Conservation (phyloP, 1,140 invertebrate genomes). For the Drosophila novamexicana region DNA sequence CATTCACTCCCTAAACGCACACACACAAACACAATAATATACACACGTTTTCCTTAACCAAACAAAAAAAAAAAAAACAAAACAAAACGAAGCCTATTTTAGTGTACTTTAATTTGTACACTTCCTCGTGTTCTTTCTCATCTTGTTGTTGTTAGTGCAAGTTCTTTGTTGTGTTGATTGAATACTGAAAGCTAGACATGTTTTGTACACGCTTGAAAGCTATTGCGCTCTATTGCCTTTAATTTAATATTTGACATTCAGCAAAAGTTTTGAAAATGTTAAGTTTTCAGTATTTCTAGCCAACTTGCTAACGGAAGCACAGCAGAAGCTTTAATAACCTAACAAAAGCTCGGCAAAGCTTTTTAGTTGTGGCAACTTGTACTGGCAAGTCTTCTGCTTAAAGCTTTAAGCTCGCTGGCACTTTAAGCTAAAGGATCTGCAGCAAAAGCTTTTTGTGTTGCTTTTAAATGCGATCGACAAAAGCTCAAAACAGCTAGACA, state of each 20-base stretch:
- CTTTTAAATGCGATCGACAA: conserved; percentile 10
- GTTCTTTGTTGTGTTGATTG: conserved; percentile 50
- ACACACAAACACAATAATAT: conserved; percentile 10
- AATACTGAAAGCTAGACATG: conserved; percentile 76
- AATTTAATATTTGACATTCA: conserved; percentile 3
- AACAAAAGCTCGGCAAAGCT: conserved; percentile 1
- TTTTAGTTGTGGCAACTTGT: background rate
- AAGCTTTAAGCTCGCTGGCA: conserved; percentile 8
- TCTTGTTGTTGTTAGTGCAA: conserved; percentile 56
- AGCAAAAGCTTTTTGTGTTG: conserved; percentile 29
- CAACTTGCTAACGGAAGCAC: conserved; percentile 22
- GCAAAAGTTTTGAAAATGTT: conserved; percentile 12
- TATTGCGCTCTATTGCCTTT: conserved; percentile 40
- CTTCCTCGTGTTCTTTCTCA: conserved; percentile 12
- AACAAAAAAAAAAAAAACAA: conserved; percentile 16
- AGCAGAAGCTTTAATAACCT: conserved; percentile 20
- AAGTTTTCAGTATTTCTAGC: conserved; percentile 59
- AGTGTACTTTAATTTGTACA: conserved; percentile 3
- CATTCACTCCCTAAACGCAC: conserved; percentile 9
- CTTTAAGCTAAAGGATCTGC: conserved; percentile 14
- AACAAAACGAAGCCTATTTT: background rate
- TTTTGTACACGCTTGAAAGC: conserved; percentile 60
- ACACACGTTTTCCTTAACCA: conserved; percentile 2
- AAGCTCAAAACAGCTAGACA: conserved; percentile 20
- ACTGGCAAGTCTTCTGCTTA: background rate